Base-by-base conservation (phyloP, 1,140 invertebrate genomes). In the Brachionus rubens region DNA sequence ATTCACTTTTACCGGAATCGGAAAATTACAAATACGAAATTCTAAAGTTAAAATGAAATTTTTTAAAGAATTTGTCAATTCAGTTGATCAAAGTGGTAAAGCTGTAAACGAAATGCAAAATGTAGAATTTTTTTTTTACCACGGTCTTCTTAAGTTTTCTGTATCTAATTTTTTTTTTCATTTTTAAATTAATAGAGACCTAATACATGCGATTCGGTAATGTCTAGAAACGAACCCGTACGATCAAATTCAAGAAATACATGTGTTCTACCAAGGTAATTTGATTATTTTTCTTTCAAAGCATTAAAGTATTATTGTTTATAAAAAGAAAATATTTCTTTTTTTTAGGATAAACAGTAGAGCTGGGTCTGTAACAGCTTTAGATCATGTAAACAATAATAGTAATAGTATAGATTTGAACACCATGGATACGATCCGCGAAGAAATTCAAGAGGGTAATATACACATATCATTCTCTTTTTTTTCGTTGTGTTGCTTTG, bases 31-130 rank as follows among this genome's bases (percentile, higher is more conserved):
- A n/a, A 81, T 85, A 19, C 78, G 82, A 67, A 80, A 84, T 33
- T 75, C 65, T 10, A 80, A 79, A 72, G 81, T 83, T 9, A 85
- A 85, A 79, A 84, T 84, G 82, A 83, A 80, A 77, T 85, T 85
- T 77, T 84, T 81, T 76, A 85, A 85, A 77, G 82, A 83, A 43
- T 85, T 84, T 76, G 80, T 85, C 10, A 83, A 82, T 70, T 77
- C 77, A 14, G 80, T 84, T 79, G 83, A 85, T 78, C 80, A 80
- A n/a, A 80, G 80, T 65, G 84, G 83, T 6, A 80, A 81, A 62
- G 77, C 83, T 0, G 36, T 83, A 19, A 79, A 81, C 41, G 79
- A 82, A 2, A 79, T 84, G 79, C 80, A 83, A 79, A 81, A 84
- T 79, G 84, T 84, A 81, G 80, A 82, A 77, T 52, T 52, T n/a